Percentiles rank a stretch among this genome's conserved stretches.
Conservation (phyloP, 1,140 invertebrate species). For the Chlorops oryzae region DNA sequence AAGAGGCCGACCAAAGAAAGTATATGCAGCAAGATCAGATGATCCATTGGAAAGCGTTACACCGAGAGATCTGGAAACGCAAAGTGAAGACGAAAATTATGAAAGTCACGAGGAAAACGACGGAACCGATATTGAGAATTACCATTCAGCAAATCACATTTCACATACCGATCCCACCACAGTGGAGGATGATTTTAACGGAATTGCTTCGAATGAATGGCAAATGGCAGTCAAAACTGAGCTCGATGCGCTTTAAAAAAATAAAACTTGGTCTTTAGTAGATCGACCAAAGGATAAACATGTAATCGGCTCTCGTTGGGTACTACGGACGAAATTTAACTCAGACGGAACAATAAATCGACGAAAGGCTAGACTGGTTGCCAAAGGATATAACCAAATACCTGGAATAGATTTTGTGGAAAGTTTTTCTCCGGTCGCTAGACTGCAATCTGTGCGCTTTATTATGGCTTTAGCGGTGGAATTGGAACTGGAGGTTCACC, state of each 20-base stretch:
- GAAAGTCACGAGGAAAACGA: neutral
- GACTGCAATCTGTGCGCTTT: conserved; percentile 27
- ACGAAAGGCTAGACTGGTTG: conserved; percentile 45
- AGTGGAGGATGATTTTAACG: neutral
- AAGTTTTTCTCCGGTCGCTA: conserved; percentile 37
- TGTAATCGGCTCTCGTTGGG: conserved; percentile 16
- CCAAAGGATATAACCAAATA: conserved; percentile 30
- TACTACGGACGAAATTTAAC: conserved; percentile 24
- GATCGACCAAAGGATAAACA: conserved; percentile 9
- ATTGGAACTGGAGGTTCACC: conserved; percentile 5
- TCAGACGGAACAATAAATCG: conserved; percentile 12
- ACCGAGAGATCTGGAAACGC: neutral
- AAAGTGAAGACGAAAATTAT: neutral
- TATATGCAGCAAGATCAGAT: no score
- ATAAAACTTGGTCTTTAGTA: conserved; percentile 19
- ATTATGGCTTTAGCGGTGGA: conserved; percentile 22
- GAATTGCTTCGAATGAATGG: conserved; percentile 15
- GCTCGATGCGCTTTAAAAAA: conserved; percentile 14
- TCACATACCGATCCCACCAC: neutral
- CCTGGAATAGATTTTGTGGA: conserved; percentile 40
- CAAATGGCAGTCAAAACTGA: conserved; percentile 23
- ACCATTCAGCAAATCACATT: neutral
- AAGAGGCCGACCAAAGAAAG: no score
- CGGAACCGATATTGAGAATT: neutral
- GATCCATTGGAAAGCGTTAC: neutral